Base-by-base conservation (phyloP, 2,888 invertebrate species). In the Ichneumon xanthorius region DNA sequence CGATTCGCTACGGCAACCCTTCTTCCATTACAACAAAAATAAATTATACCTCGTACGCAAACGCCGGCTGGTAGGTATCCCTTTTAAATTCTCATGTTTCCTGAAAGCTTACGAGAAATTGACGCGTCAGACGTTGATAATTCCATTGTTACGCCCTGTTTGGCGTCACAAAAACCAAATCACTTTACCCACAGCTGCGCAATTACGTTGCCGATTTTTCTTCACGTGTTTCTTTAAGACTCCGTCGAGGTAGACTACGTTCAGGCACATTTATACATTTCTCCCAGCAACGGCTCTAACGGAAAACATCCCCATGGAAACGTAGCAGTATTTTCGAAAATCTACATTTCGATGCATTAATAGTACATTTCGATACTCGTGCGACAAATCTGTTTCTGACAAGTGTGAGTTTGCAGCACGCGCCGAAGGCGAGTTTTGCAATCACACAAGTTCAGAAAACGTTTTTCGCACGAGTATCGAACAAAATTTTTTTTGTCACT, bases 111-210 rank as follows among this genome's bases (percentile, higher is more conserved):
- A 63, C 76, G 76, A 65, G 63, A 65, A 65, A 76, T 76, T 65
- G 76, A 65, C 76, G 65, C 76, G 76, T 76, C 50, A 63, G 50
- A 19, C 48, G 16, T 2, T 19, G 19, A 22, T 50, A 76, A 76
- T 76, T 50, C 76, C 33, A 76, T 76, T 76, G 45, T 50, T 65
- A 50, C 33, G 63, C 65, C 50, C 48, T 37, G 33, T 48, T 33
- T 19, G 33, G 50, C 65, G 76, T 50, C 53, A 65, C 65, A 76
- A 76, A 76, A 76, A 50, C 65, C 76, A 45, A 63, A 48, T 75
- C 45, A 63, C 61, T 26, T 11, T 58, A 14, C 61, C 22, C 48
- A 30, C 45, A 58, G 40, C 16, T 40, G 9, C 22, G 22, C 61
- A 33, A 65, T n/a, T 11, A 9, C 50, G n/a, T 76, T 22, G 19